These are phyloP conservation scores for Sciaenops ocellatus DNA, from an alignment of 2,797 vertebrate species.

Conservation along the genomic window DNA sequence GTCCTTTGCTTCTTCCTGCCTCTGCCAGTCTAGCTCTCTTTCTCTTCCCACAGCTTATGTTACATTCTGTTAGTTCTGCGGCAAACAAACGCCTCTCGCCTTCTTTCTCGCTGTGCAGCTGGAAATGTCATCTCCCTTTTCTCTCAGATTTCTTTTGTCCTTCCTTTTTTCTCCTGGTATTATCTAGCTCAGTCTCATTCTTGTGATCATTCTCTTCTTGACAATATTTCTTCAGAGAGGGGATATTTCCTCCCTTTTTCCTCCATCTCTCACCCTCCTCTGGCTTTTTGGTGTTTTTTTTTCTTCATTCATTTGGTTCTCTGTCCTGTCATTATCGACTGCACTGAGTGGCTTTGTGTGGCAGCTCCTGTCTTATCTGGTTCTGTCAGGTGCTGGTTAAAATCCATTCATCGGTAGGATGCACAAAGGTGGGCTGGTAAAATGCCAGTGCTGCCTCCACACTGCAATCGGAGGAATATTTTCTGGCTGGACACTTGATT, in stretches of 20 bases:
- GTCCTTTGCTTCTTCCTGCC: slow-evolving; percentile 31
- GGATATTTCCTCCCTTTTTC: slow-evolving; percentile 46
- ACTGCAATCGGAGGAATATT: slow-evolving; percentile 34
- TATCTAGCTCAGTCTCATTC: slow-evolving; percentile 62
- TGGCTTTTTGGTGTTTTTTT: slow-evolving; percentile 39
- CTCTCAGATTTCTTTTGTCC: slow-evolving; percentile 69
- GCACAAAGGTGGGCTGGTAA: slow-evolving; percentile 73
- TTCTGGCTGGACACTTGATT: slow-evolving; percentile 54
- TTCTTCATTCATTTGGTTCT: slow-evolving; percentile 51
- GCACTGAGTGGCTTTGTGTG: slow-evolving; percentile 64
- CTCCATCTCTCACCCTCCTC: slow-evolving; percentile 15
- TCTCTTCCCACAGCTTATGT: slow-evolving; percentile 46
- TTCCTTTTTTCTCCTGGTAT: slow-evolving; percentile 59
- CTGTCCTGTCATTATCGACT: slow-evolving; percentile 69
- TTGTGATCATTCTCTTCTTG: slow-evolving; percentile 59
- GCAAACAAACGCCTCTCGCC: slow-evolving; percentile 27
- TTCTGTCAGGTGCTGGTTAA: slow-evolving; percentile 76
- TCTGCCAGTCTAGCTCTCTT: slow-evolving; percentile 27
- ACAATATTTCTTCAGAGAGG: slow-evolving; percentile 65
- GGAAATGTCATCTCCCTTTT: slow-evolving; percentile 72
- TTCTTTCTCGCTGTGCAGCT: slow-evolving; percentile 30
- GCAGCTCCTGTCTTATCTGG: slow-evolving; percentile 77
- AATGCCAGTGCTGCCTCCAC: slow-evolving; percentile 60
- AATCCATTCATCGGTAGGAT: slow-evolving; percentile 63
- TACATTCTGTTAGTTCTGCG: slow-evolving; percentile 60